Evolutionary conservation across 1,140 invertebrate genomes (phyloP).

Genomic region (Pissodes strobi): DNA sequence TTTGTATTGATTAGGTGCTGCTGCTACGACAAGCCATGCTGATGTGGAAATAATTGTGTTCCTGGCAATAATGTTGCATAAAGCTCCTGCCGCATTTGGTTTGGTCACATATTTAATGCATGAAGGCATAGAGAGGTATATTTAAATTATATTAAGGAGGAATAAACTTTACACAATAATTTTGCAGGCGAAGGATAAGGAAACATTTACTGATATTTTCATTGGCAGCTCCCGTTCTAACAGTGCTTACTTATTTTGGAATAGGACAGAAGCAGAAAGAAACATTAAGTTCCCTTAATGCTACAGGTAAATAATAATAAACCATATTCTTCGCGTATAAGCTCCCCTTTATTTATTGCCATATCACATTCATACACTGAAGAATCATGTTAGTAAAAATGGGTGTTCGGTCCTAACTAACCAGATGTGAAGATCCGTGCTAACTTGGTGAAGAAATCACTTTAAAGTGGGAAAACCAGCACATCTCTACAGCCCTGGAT

Average conservation of each 20-base stretch:
- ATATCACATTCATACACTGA: too few species aligned
- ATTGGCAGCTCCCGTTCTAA: slow-evolving; percentile 85
- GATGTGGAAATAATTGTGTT: slow-evolving; percentile 98
- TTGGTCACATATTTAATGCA: slow-evolving; percentile 95
- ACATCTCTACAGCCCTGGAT: too few species aligned
- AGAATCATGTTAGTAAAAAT: not conserved
- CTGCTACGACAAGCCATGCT: slow-evolving; percentile 90
- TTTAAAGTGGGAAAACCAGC: too few species aligned
- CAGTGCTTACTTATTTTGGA: slow-evolving; percentile 91
- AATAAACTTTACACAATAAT: too few species aligned
- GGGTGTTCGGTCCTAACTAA: not conserved
- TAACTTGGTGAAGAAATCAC: too few species aligned
- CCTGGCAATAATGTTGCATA: slow-evolving; percentile 98
- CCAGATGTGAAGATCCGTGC: too few species aligned
- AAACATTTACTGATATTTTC: slow-evolving; percentile 95
- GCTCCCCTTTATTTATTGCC: not conserved
- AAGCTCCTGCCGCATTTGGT: slow-evolving; percentile 98
- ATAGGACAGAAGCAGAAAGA: slow-evolving; percentile 84
- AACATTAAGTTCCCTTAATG: slow-evolving; percentile 81
- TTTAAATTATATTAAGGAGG: too few species aligned
- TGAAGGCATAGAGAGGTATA: slow-evolving; percentile 82
- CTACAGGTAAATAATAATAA: slow-evolving; percentile 69
- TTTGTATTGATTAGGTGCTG: slow-evolving; percentile 85
- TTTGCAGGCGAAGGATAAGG: slow-evolving; percentile 74
- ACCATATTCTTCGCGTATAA: not conserved